Evolutionary conservation across 2,113 vertebrate species (phyloP), one percentile per base, ranked within the genome.

Genomic region (Craseonycteris thonglongyai): DNA sequence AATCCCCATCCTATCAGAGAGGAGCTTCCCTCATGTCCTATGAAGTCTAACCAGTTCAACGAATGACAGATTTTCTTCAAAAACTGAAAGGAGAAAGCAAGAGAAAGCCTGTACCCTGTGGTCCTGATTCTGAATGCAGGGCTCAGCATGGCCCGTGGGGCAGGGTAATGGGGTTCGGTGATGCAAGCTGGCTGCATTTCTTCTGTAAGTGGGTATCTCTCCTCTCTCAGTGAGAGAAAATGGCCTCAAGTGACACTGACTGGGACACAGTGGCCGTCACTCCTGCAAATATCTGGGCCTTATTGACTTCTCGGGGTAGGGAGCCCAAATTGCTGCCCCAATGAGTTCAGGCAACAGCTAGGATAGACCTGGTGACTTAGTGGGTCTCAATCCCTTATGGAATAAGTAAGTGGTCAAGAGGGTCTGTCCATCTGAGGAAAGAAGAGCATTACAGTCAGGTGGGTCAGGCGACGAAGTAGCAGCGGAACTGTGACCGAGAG

Each of bases 161-260:
- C 74, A 33, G 24, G 86, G 94, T 96, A 96, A 97, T 97, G 96
- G 96, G 96, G 96, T 96, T 95, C 89, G 72, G 89, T 66, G 85
- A 86, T 85, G 49, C 42, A 85, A 90, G 59, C 91, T 71, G 83
- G 58, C 95, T 96, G 79, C 89, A 38, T 95, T 95, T 87, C 61
- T 94, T 28, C 89, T 95, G 26, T 95, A 94, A 97, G 93, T 96
- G 94, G 86, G 84, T 93, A 89, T 83, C 47, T 92, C 47, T 63
- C 65, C 72, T 89, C 79, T 94, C 72, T 96, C 95, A 94, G 79
- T 81, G 94, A 95, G 86, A 95, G 96, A 95, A 97, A 97, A 97
- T 97, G 93, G 89, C 71, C 89, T 97, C 93, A 97, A 92, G 96
- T 96, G 93, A 95, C 96, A 95, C 96, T 87, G 19, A 51, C 96